A percentile compares a stretch with the other conserved stretches of the same genome.
Conservation (phyloP, 2,113 vertebrate species). For the Panurus biarmicus region DNA sequence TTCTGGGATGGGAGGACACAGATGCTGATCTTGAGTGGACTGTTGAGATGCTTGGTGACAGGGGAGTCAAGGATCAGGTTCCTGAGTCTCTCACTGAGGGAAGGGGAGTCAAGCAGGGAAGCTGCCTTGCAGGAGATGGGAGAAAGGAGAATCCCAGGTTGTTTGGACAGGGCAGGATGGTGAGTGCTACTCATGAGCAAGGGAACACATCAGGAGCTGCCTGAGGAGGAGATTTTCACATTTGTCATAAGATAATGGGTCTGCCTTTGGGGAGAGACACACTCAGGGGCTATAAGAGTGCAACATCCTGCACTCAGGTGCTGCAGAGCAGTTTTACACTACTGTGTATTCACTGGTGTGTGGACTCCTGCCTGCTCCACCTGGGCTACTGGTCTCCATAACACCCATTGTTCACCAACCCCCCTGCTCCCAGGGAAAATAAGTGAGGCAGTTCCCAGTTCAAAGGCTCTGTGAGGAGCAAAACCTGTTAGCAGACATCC, state of each 20-base stretch:
- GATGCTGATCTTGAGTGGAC: rapidly evolving
- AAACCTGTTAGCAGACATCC: neutral
- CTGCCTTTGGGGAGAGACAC: neutral
- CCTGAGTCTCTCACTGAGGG: neutral
- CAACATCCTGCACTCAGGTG: neutral
- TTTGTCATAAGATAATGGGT: neutral
- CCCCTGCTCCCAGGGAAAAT: neutral
- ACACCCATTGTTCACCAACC: neutral
- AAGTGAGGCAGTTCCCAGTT: neutral
- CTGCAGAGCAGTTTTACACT: neutral
- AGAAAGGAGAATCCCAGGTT: neutral
- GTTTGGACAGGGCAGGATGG: neutral
- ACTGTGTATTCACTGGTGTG: rapidly evolving
- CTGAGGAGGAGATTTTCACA: neutral
- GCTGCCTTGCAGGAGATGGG: neutral
- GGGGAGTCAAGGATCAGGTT: neutral
- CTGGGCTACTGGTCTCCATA: neutral
- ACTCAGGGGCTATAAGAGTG: neutral
- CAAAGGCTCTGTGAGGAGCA: neutral
- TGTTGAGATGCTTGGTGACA: neutral
- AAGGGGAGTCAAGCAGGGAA: neutral
- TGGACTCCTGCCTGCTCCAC: too few relatives aligned
- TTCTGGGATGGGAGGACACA: neutral
- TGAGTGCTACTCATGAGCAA: neutral
- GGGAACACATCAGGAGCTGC: neutral